A percentile compares a stretch with the other conserved stretches of the same genome.
These are phyloP conservation scores for Arctia plantaginis DNA, from an alignment of 2,888 invertebrate species.

Conservation along the genomic window DNA sequence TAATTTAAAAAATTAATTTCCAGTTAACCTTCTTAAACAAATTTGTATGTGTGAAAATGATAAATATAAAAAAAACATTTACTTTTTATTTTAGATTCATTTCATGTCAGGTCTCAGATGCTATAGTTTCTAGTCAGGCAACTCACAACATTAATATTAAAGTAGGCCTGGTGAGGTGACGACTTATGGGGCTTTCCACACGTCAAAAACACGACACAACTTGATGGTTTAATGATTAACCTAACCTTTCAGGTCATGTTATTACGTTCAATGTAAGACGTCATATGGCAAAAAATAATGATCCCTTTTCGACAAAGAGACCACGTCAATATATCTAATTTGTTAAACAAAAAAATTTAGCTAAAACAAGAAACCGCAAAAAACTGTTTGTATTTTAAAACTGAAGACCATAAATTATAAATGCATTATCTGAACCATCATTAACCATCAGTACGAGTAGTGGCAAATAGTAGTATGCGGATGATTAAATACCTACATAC, in stretches of 20 bases:
- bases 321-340: neutral
- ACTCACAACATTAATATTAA: neutral
- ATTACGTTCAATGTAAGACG: neutral
- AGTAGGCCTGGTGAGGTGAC: neutral
- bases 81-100: no score
- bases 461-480: neutral
- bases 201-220: neutral
- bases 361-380: neutral
- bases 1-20: no score
- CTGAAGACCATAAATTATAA: neutral
- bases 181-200: neutral
- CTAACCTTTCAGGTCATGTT: constrained; percentile 6
- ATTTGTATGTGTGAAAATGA: no score
- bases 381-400: neutral
- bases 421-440: neutral
- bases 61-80: no score
- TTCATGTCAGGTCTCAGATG: neutral
- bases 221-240: neutral
- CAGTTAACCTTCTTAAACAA: neutral
- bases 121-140: neutral
- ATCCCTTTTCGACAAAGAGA: neutral
- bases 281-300: constrained; percentile 4
- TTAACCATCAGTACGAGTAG: neutral
- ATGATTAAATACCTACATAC: neutral
- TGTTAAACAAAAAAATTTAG: constrained; percentile 6